Base-by-base conservation (phyloP, 2,888 invertebrate genomes). In the Dendrolimus pini region DNA sequence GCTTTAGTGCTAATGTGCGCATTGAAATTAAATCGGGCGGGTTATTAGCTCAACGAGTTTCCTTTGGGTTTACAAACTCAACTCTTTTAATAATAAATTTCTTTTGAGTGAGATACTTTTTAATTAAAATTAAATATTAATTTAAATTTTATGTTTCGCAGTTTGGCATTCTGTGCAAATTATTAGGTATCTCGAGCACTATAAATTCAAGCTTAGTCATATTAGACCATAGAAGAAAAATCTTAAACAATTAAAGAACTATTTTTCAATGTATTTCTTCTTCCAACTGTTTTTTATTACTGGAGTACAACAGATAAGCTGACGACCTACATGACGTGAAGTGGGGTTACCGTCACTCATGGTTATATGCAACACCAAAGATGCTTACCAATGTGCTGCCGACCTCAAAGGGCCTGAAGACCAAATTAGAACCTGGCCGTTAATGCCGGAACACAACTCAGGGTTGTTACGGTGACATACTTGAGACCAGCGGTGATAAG, bases 11-110 rank as follows among this genome's bases (percentile, higher is more conserved):
- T 68, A 66, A 70, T 69, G 63, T 64, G 62, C 59, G 61, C 67
- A 64, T 62, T 62, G 58, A 61, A 63, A 65, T 56, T 56, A 58
- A 58, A 59, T 56, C 63, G 57, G 57, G 13, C 53, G 41, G 61
- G 58, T 71, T 65, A 69, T 74, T 72, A 72, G 65, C 59, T 54
- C 56, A 70, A 71, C 62, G 66, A 62, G 60, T 58, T 58, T 57
- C 60, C 58, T 47, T 30, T 10, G 47, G 2, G 47, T 12, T 47
- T 12, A 10, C 12, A 47, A 47, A 47, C 9, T 47, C 47, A 47
- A 2, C 9, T 8, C 9, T 47, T 47, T 47, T 47, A 9, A 12
- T 47, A 12, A 8, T 47, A 47, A 47, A 47, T 3, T 30, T 30
- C 30, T 30, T 30, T 30, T 30, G 30, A 3, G 30, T 30, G 30